These are phyloP conservation scores for Desmophyllum pertusum DNA, from an alignment of 92 coral and sea anemone genomes.

Conservation along the genomic window DNA sequence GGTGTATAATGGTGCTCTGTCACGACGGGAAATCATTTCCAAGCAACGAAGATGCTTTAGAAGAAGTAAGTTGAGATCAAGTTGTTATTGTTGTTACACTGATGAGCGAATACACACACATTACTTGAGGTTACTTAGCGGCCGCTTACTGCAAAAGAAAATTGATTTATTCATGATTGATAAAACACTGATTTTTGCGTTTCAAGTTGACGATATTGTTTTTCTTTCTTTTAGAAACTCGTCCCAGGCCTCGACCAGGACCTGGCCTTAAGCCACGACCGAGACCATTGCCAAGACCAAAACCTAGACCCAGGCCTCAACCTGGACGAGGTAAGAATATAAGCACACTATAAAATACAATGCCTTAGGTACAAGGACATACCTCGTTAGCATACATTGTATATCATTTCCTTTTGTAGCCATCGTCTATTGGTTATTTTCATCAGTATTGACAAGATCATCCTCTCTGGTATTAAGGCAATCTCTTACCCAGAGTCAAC, in stretches of 20 bases:
- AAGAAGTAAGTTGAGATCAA: conserved; percentile 23
- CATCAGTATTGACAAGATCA: background rate
- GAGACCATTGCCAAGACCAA: conserved; percentile 39
- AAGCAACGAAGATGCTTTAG: conserved; percentile 35
- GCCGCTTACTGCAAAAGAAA: background rate
- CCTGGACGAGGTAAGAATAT: conserved; percentile 32
- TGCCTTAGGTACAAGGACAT: background rate
- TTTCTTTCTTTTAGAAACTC: conserved; percentile 17
- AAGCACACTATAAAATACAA: background rate
- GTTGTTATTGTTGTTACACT: background rate
- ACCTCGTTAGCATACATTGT: background rate
- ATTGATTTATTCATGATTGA: background rate
- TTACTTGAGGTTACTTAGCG: background rate
- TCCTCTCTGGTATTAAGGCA: too few relatives aligned
- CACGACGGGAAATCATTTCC: conserved; percentile 21
- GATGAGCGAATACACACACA: background rate
- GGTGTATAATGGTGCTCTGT: conserved; percentile 36
- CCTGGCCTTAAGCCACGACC: conserved; percentile 53
- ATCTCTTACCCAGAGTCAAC: too few relatives aligned
- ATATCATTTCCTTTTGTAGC: background rate
- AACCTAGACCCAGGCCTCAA: conserved; percentile 44
- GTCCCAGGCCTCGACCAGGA: conserved; percentile 53
- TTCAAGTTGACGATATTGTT: background rate
- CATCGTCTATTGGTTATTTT: background rate
- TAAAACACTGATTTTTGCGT: background rate